Evolutionary conservation across 2,888 invertebrate species (phyloP), one percentile per base, ranked within the genome.

Genomic region (Hirtodrosophila trivittata): DNA sequence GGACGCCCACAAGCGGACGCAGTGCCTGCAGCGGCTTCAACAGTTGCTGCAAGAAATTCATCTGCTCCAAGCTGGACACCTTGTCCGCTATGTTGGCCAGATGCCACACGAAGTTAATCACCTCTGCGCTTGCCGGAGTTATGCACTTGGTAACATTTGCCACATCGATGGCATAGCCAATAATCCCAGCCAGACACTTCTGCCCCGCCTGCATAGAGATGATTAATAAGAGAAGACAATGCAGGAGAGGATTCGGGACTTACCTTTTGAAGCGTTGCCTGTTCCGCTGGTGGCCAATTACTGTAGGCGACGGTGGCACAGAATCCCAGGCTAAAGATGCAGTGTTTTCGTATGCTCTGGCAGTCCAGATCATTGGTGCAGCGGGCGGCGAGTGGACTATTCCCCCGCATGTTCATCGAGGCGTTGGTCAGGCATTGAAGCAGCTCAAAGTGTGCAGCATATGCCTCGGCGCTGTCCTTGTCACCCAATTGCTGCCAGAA

Each of bases 341-440:
- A 73, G 55, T 89, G 89, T 12, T 88, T 87, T 0, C 88, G 64
- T 1, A 77, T 55, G 14, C 89, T 88, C 0, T 74, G 75, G 32
- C 89, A 89, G 4, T 6, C 32, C 12, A 26, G 18, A 21, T 66
- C 59, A 8, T 38, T 67, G 3, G 1, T 3, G 49, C 89, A 90
- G 9, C 26, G 57, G 25, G 60, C 21, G 10, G 67, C 57, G 6
- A 89, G 32, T 0, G 77, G 63, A 1, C 80, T 83, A 7, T 77
- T 72, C 7, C 42, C 71, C 1, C 42, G 59, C 1, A 90, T 71
- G 1, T 77, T 77, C 10, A 70, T 73, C 0, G 83, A 60, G 10
- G 77, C 28, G 1, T 63, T 73, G 0, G 77, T 72, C 3, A 80
- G 62, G n/a, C 77, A 70, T 7, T 80, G 47, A 9, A 89, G 66